Evolutionary conservation across 2,113 vertebrate species (phyloP).

Genomic region (Astur gentilis): DNA sequence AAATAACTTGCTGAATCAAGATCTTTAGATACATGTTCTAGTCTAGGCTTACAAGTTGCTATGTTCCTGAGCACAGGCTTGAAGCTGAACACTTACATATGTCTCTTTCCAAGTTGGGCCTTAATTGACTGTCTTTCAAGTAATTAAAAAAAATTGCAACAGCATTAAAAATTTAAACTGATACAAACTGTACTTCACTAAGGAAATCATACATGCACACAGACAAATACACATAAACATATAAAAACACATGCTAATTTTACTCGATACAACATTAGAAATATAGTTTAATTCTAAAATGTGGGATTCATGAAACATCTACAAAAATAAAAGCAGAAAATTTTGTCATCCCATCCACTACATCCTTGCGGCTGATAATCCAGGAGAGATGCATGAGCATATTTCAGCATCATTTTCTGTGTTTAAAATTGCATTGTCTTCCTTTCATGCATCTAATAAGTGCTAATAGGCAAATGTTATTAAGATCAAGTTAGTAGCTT

Average conservation of each 20-base stretch:
- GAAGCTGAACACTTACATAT: not conserved
- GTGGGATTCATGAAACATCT: not conserved
- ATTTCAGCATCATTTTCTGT: slow-evolving; percentile 18
- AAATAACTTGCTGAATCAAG: not conserved
- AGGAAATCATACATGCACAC: not conserved
- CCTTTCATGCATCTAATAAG: slow-evolving; percentile 43
- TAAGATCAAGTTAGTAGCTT: slow-evolving; percentile 63
- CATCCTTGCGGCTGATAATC: not conserved
- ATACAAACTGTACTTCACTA: not conserved
- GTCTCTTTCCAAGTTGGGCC: not conserved
- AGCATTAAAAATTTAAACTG: not conserved
- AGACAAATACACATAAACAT: not conserved
- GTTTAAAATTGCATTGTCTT: slow-evolving; percentile 38
- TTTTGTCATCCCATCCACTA: not conserved
- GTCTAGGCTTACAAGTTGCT: not conserved
- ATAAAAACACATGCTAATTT: not conserved
- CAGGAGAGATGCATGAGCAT: not conserved
- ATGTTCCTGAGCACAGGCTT: not conserved
- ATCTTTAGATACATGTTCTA: not conserved
- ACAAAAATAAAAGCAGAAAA: slow-evolving; percentile 7
- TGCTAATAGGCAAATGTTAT: slow-evolving; percentile 48
- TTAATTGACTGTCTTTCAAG: not conserved
- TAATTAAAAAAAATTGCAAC: not conserved
- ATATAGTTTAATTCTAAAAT: slow-evolving; percentile 10
- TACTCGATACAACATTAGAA: not conserved